These are phyloP conservation scores for Tadarida brasiliensis DNA, from an alignment of 2,797 vertebrate species.

Conservation along the genomic window DNA sequence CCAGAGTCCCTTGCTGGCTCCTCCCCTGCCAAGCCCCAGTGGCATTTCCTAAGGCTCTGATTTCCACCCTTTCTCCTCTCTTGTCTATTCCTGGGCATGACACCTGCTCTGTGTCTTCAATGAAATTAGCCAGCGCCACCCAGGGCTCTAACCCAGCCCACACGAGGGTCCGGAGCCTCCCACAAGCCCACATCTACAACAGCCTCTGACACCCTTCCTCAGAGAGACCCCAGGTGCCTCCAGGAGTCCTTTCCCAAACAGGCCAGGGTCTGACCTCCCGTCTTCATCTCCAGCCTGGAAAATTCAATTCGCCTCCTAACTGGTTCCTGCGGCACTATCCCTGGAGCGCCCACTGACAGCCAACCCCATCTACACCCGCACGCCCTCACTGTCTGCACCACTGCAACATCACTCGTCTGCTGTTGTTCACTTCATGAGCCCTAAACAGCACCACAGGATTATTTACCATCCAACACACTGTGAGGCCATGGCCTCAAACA, in stretches of 20 bases:
- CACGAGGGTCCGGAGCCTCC: not conserved
- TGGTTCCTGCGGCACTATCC: not conserved
- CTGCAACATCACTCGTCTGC: not conserved
- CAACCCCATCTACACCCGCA: not conserved
- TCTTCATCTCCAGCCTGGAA: not conserved
- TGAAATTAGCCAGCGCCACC: too few species aligned
- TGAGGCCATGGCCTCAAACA: not conserved
- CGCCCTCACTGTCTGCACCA: not conserved
- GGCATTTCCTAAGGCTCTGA: too few species aligned
- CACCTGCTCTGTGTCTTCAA: too few species aligned
- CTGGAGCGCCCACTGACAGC: not conserved
- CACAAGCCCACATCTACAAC: not conserved
- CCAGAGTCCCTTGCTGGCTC: too few species aligned
- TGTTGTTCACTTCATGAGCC: not conserved
- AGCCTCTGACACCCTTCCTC: not conserved
- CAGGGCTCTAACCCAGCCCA: not conserved
- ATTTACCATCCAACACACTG: not conserved
- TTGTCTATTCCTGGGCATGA: too few species aligned
- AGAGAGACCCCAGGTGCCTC: not conserved
- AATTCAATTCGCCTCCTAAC: not conserved
- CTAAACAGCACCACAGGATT: not conserved
- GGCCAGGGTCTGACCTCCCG: not conserved
- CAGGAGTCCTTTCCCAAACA: not conserved
- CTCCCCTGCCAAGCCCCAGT: too few species aligned
- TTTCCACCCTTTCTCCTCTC: too few species aligned